These are phyloP conservation scores for Cyrtonyx montezumae DNA, from an alignment of 2,113 vertebrate species.

Conservation along the genomic window DNA sequence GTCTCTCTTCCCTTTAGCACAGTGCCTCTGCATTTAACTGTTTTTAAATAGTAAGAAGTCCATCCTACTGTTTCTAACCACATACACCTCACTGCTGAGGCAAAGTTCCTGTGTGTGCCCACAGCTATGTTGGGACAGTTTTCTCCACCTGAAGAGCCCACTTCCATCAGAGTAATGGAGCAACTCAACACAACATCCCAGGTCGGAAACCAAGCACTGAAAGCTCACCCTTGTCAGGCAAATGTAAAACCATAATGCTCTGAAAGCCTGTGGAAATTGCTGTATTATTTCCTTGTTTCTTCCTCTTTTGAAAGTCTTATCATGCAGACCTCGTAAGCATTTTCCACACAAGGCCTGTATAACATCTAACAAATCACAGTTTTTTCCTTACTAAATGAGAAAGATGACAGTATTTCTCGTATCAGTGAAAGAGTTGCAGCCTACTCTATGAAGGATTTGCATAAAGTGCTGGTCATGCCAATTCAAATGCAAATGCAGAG, in stretches of 20 bases:
- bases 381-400: background rate
- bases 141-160: background rate
- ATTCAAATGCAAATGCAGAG: slow-evolving; percentile 55
- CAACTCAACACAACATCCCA: background rate
- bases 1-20: slow-evolving; percentile 8
- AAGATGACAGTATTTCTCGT: background rate
- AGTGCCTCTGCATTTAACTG: background rate
- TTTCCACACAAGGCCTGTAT: background rate
- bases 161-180: background rate
- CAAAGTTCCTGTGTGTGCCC: background rate
- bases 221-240: background rate
- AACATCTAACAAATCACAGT: background rate
- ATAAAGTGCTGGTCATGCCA: background rate
- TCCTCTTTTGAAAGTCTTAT: background rate
- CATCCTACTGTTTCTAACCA: background rate
- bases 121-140: background rate
- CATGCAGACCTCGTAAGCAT: background rate
- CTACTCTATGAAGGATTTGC: slow-evolving; percentile 18
- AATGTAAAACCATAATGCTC: background rate
- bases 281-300: background rate
- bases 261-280: background rate
- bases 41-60: background rate
- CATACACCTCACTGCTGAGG: background rate
- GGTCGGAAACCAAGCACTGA: background rate
- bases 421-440: background rate